phyloP scores from a whole-genome alignment of 1,140 invertebrate species.

The Spodoptera frugiperda region DNA sequence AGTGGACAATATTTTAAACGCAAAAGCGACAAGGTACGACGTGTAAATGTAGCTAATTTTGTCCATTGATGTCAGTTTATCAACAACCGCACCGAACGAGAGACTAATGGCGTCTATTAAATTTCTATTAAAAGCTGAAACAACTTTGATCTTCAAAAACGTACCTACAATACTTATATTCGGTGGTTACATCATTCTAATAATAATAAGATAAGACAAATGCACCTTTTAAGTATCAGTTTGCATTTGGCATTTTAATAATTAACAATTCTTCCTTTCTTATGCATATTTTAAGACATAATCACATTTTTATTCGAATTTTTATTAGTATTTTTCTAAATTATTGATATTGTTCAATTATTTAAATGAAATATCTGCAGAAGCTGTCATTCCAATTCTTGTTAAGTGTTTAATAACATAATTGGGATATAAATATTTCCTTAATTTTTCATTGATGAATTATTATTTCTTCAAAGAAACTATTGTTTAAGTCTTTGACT shows the following conservation, averaged over 20 bases:
- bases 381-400: too few relatives aligned
- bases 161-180: not conserved
- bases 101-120: constrained; percentile 27
- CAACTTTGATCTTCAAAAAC: not conserved
- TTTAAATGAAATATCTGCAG: too few relatives aligned
- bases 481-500: too few relatives aligned
- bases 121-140: constrained; percentile 22
- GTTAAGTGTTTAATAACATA: too few relatives aligned
- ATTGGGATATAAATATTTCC: too few relatives aligned
- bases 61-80: constrained; percentile 27
- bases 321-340: too few relatives aligned
- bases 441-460: too few relatives aligned
- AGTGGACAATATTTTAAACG: constrained; percentile 26
- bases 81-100: constrained; percentile 11
- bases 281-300: too few relatives aligned
- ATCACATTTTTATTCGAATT: too few relatives aligned
- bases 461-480: not conserved
- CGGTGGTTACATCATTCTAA: not conserved
- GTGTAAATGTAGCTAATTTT: constrained; percentile 26
- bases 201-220: constrained; percentile 1
- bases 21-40: not conserved
- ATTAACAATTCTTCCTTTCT: not conserved
- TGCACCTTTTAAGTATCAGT: not conserved
- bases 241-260: not conserved
- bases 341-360: too few relatives aligned